These are phyloP conservation scores for Ichneumoninae sp. DNA, from an alignment of 2,888 invertebrate genomes.

Conservation along the genomic window DNA sequence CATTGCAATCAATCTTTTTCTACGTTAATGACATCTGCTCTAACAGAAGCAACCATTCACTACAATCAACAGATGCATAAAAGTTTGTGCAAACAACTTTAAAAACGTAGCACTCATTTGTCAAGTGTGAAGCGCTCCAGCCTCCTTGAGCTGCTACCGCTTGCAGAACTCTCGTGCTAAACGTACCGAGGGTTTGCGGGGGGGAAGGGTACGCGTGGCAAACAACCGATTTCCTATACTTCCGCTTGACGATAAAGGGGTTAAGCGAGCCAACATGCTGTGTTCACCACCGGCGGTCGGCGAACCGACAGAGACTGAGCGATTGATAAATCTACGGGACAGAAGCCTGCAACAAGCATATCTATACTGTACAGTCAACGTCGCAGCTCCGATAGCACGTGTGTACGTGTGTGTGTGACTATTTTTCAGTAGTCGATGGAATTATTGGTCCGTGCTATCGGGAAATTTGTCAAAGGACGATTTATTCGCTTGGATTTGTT, in stretches of 20 bases:
- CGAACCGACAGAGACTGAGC: conserved; percentile 15
- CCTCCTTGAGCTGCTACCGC: not conserved
- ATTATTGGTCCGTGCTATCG: conserved; percentile 60
- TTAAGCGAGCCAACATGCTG: conserved; percentile 4
- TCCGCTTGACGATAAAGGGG: not conserved
- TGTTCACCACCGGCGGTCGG: not conserved
- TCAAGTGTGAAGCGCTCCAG: too few species aligned
- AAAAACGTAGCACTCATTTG: too few species aligned
- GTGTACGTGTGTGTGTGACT: not conserved
- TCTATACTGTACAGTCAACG: not conserved
- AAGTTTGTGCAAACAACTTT: too few species aligned
- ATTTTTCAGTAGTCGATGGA: conserved; percentile 42
- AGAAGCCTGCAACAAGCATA: not conserved
- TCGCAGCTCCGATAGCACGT: not conserved
- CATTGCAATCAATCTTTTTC: too few species aligned
- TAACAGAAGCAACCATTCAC: too few species aligned
- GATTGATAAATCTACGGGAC: conserved; percentile 36
- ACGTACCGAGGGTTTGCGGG: not conserved
- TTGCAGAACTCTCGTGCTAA: not conserved
- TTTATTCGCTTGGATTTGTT: conserved; percentile 65
- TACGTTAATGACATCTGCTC: too few species aligned
- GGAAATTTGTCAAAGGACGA: conserved; percentile 67
- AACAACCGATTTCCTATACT: conserved; percentile 14
- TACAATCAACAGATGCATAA: too few species aligned
- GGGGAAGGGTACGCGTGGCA: not conserved